Evolutionary conservation across 2,113 vertebrate genomes (phyloP), one percentile per base, ranked within the genome.

Genomic region (Zosterops lateralis): DNA sequence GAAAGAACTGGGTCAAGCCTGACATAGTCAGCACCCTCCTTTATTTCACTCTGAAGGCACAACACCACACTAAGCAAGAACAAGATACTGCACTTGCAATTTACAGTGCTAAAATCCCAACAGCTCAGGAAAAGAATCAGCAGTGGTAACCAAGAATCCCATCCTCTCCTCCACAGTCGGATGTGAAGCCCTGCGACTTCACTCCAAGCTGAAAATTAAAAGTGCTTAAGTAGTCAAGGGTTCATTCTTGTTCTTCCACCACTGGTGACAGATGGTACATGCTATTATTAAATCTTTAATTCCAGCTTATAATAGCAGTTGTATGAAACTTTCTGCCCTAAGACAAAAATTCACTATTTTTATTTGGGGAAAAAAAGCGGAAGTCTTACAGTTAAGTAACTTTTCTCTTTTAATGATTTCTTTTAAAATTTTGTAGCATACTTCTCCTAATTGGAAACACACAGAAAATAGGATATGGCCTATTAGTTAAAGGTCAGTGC

Each of bases 371-470:
- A 28, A 78, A 78, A 89, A 89, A 76, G 31, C 16, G 62, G 58
- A 74, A 89, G 64, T 47, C 73, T 81, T 86, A 74, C 29, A 73
- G 82, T 86, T 74, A 95, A 94, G 57, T 57, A 90, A 88, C 65
- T 90, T 77, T 91, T 44, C 19, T 66, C 54, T 79, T 92, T 80
- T 77, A 91, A 92, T 1, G 5, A 54, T 42, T 56, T 76, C 56
- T 89, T 70, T 70, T 40, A 42, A 56, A 89, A 76, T 36, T 44
- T 76, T 2, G 3, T 70, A 84, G 73, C 87, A 79, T 82, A 68
- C 25, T 95, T 86, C 67, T 96, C 45, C 60, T 94, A 91, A 95
- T 89, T 97, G 79, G 75, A 91, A 97, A 94, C 82, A 96, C 60
- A 77, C 48, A 81, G 51, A 95, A 95, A 94, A 90, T 72, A 80